Evolutionary conservation across 1,140 invertebrate genomes (phyloP).

Genomic region (Drosophila pseudoobscura): DNA sequence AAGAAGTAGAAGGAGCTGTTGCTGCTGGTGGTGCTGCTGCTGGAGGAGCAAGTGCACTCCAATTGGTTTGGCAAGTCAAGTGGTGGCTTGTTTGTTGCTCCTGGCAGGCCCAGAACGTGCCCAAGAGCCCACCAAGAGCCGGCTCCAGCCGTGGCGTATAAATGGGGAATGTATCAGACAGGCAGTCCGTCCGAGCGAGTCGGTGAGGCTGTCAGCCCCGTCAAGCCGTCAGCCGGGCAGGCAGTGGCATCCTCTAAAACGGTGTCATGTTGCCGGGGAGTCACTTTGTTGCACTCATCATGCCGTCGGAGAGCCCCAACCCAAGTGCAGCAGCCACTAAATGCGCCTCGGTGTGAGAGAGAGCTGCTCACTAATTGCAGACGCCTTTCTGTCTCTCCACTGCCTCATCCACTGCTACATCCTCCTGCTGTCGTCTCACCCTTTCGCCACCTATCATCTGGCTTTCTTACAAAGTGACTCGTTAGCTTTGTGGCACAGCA

Average conservation of each 20-base stretch:
- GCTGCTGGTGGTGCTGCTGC: too few species aligned
- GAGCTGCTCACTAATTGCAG: conserved; percentile 73
- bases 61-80: conserved; percentile 68
- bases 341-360: conserved; percentile 47
- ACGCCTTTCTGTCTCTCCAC: conserved; percentile 47
- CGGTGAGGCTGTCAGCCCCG: conserved; percentile 24
- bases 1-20: too few species aligned
- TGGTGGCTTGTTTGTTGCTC: conserved; percentile 57
- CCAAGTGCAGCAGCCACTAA: conserved; percentile 45
- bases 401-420: background rate
- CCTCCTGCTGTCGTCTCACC: background rate
- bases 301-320: background rate
- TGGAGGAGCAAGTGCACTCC: conserved; percentile 32
- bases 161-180: conserved; percentile 63
- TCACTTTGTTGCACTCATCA: conserved; percentile 56
- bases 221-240: conserved; percentile 31
- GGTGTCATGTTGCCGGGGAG: conserved; percentile 65
- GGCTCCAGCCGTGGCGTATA: conserved; percentile 11
- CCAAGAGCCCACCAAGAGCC: conserved; percentile 45
- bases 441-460: conserved; percentile 29
- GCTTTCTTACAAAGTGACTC: conserved; percentile 73
- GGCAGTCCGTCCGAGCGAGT: conserved; percentile 22
- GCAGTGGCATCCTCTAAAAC: conserved; percentile 43
- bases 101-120: conserved; percentile 52
- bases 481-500: conserved; percentile 62